Evolutionary conservation across 2,113 vertebrate genomes (phyloP).

Genomic region (Zosterops pallidus): DNA sequence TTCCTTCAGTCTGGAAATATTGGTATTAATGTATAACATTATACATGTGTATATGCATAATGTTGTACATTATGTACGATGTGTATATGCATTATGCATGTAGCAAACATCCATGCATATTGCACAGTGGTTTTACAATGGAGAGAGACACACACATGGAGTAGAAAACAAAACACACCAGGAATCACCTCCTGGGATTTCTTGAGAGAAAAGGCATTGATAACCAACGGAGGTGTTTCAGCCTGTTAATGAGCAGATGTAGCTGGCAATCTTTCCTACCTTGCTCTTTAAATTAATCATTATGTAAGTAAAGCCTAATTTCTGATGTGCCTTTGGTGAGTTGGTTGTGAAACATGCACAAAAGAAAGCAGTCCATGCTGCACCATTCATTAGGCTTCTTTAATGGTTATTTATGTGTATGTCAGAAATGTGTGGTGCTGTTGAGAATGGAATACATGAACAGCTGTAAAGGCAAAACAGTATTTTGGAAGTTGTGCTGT

Average conservation of each 20-base stretch:
- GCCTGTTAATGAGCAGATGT: slow-evolving; percentile 70
- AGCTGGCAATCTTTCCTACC: slow-evolving; percentile 32
- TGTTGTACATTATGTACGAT: too few species aligned
- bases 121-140: background rate
- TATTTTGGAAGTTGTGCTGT: background rate
- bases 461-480: slow-evolving; percentile 17
- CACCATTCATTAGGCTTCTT: slow-evolving; percentile 55
- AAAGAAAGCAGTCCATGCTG: slow-evolving; percentile 40
- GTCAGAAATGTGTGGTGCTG: slow-evolving; percentile 1
- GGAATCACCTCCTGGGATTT: slow-evolving; percentile 56
- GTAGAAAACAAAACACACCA: slow-evolving; percentile 42
- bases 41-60: too few species aligned
- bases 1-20: slow-evolving; percentile 1
- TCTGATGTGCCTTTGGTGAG: slow-evolving; percentile 36
- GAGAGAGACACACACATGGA: background rate
- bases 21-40: background rate
- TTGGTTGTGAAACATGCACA: slow-evolving; percentile 26
- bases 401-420: slow-evolving; percentile 52
- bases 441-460: background rate
- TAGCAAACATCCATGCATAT: background rate
- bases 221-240: slow-evolving; percentile 52
- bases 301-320: slow-evolving; percentile 63
- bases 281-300: slow-evolving; percentile 53
- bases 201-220: slow-evolving; percentile 40
- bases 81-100: too few species aligned